Evolutionary conservation across 2,797 vertebrate genomes (phyloP).

Genomic region (Galaxias olidus): DNA sequence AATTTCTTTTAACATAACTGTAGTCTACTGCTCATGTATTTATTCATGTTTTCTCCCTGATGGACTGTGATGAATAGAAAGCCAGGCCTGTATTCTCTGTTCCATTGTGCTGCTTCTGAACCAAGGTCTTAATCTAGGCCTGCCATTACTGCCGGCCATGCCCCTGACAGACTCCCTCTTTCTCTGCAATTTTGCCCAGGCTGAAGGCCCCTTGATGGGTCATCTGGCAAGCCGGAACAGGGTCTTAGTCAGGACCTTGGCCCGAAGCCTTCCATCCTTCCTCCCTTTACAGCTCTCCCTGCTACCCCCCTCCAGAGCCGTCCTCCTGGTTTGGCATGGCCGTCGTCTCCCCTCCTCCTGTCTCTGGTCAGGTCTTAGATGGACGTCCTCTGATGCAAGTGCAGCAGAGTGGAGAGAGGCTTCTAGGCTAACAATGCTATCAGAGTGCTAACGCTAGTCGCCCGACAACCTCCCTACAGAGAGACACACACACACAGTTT

Average conservation of each 20-base stretch:
- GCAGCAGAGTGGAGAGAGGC: constrained; percentile 78
- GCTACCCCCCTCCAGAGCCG: constrained; percentile 45
- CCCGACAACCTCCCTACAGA: too few species aligned
- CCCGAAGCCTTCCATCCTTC: constrained; percentile 68
- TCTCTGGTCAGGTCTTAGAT: constrained; percentile 68
- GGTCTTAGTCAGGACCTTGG: constrained; percentile 71
- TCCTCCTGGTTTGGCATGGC: constrained; percentile 63
- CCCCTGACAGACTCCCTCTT: constrained; percentile 60
- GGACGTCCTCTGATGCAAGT: constrained; percentile 67
- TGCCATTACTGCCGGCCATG: constrained; percentile 67
- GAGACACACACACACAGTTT: too few species aligned
- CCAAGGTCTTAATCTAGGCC: constrained; percentile 79
- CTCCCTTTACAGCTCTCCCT: constrained; percentile 40
- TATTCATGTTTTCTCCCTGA: background rate
- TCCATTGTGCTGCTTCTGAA: constrained; percentile 64
- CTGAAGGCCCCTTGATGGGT: constrained; percentile 65
- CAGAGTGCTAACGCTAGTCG: constrained; percentile 61
- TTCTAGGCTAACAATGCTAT: constrained; percentile 81
- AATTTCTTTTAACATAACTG: background rate
- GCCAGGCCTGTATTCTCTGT: constrained; percentile 21
- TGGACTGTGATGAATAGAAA: background rate
- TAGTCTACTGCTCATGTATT: background rate
- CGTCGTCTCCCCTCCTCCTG: constrained; percentile 46
- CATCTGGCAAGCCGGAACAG: constrained; percentile 65
- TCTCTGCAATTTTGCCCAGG: constrained; percentile 64